These are phyloP conservation scores for Cosmorhoe ocellata DNA, from an alignment of 2,888 invertebrate genomes.

Conservation along the genomic window DNA sequence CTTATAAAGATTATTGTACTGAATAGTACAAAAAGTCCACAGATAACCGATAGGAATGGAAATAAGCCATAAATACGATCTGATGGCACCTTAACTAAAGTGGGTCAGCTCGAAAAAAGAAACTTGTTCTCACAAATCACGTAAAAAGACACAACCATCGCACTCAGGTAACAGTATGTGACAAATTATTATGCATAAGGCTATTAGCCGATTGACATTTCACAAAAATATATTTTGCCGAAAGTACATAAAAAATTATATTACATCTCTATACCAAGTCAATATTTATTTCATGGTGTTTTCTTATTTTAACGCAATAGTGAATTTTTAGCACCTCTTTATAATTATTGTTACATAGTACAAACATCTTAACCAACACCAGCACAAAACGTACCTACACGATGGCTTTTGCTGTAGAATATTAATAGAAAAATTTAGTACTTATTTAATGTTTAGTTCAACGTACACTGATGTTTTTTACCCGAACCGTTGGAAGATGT, in stretches of 20 bases:
- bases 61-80: background rate
- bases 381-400: conserved; percentile 1
- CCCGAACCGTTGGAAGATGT: conserved; percentile 67
- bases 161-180: conserved; percentile 23
- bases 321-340: conserved; percentile 22
- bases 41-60: conserved; percentile 8
- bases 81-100: background rate
- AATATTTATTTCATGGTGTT: conserved; percentile 9
- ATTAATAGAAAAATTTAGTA: conserved; percentile 14
- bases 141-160: conserved; percentile 24
- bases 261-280: conserved; percentile 12
- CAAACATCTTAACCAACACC: conserved; percentile 10
- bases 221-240: conserved; percentile 14
- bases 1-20: background rate
- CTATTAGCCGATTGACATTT: conserved; percentile 24
- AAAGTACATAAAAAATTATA: conserved; percentile 28
- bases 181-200: conserved; percentile 31
- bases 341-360: conserved; percentile 11
- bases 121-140: conserved; percentile 8
- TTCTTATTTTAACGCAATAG: conserved; percentile 7
- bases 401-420: conserved; percentile 17
- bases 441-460: conserved; percentile 16
- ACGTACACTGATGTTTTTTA: conserved; percentile 37
- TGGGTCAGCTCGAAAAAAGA: background rate
- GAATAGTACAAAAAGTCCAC: background rate